Base-by-base conservation (phyloP, 2,797 vertebrate species). In the Melanotaenia parkinsoni region DNA sequence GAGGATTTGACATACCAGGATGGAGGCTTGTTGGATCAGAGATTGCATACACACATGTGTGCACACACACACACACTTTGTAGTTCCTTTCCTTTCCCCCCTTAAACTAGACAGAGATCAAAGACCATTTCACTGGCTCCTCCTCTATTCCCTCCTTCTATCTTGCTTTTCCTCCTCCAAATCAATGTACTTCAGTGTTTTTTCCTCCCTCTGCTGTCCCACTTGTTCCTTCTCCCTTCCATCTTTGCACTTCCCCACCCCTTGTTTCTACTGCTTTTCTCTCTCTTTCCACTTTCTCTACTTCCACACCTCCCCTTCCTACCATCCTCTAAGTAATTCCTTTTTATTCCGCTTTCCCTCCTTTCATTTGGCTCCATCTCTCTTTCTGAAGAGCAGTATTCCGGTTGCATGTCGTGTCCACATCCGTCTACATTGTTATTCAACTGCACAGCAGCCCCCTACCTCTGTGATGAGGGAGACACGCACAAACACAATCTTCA, bases 351-450 rank as follows among this genome's bases (percentile, higher is more conserved):
- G 10, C 32, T 38, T 26, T 53, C 51, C 12, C 37, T 71, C 26
- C 11, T 16, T 56, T 63, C 33, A 62, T 67, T 74, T 18, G 33
- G 24, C 58, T 67, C 53, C 2, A 67, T 70, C 43, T 73, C 35
- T 73, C 47, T 62, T 58, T 68, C 24, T 59, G n/a, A 79, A 53
- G 75, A 76, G 58, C 71, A 11, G 47, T 87, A 89, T 93, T 93
- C 92, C 89, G 86, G 90, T 92, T 91, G 86, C 84, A 79, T 77
- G 81, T 84, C 72, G 79, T 70, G 83, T 91, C 82, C 89, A 88
- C 76, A 78, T 92, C 87, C 74, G 79, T 81, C 86, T 81, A 86
- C 70, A 87, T 91, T 92, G 86, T 90, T 76, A 82, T 84, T 78
- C 81, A 72, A 67, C 83, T 82, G 80, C 81, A 76, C 71, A 65